Percentiles rank a stretch among this genome's conserved stretches.
Evolutionary conservation across 2,888 invertebrate species (phyloP).

Genomic region (Calameuta idolon): DNA sequence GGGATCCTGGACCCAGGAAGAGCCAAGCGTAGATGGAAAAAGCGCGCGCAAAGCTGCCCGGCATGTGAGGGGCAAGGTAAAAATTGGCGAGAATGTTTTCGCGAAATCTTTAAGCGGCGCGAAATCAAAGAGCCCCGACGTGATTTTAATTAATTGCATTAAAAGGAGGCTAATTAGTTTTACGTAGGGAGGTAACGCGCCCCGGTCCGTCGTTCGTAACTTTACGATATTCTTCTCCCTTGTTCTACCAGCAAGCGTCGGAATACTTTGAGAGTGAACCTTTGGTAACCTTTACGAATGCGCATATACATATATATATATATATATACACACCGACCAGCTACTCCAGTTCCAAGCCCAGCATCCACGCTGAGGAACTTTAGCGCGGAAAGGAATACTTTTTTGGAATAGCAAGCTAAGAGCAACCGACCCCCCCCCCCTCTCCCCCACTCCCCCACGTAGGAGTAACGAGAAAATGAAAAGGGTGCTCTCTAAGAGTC

Average conservation of each 20-base stretch:
- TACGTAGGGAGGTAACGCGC: slow-evolving; percentile 12
- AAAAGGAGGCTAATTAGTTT: slow-evolving; percentile 49
- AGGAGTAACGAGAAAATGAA: not conserved
- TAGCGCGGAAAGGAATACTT: no score
- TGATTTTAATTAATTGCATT: slow-evolving; percentile 48
- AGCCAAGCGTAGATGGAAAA: not conserved
- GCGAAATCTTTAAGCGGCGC: slow-evolving; percentile 42
- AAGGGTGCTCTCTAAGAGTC: not conserved
- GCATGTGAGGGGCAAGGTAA: no score
- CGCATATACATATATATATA: not conserved
- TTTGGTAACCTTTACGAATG: not conserved
- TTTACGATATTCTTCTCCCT: not conserved
- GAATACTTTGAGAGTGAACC: slow-evolving; percentile 1
- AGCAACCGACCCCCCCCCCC: no score
- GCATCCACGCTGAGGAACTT: no score
- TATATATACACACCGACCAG: slow-evolving; percentile 33
- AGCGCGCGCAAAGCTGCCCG: not conserved
- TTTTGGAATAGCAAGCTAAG: no score
- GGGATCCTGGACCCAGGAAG: no score
- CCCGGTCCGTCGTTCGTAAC: not conserved
- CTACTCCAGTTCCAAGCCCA: slow-evolving; percentile 26
- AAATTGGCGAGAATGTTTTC: not conserved
- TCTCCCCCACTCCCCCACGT: no score
- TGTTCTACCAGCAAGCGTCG: not conserved
- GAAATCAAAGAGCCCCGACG: slow-evolving; percentile 40